These are phyloP conservation scores for Gambelia wislizenii DNA, from an alignment of 2,797 vertebrate species.

Conservation along the genomic window DNA sequence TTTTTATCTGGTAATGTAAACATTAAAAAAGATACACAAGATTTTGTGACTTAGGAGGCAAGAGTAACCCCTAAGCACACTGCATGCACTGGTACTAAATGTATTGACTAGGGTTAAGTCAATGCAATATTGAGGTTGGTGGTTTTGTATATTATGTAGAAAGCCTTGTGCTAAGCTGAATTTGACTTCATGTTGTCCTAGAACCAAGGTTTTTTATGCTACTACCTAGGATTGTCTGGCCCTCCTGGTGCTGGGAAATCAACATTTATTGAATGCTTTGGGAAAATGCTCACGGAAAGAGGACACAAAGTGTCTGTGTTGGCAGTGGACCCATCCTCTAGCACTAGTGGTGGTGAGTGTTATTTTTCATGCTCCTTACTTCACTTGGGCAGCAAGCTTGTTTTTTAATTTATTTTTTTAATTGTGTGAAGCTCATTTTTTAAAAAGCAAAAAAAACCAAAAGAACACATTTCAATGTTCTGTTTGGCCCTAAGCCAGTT, in stretches of 20 bases:
- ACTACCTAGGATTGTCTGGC: slow-evolving; percentile 90
- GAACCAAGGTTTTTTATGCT: slow-evolving; percentile 27
- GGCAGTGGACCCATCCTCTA: slow-evolving; percentile 97
- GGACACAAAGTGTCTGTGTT: slow-evolving; percentile 93
- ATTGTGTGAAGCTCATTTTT: too few species aligned
- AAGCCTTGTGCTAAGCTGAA: not conserved
- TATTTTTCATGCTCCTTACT: not conserved
- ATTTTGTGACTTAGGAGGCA: not conserved
- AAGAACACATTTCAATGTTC: too few species aligned
- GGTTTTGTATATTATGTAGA: not conserved
- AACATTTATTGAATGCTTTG: slow-evolving; percentile 95
- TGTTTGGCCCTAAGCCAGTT: too few species aligned
- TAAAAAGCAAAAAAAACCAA: too few species aligned
- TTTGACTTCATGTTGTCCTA: slow-evolving; percentile 18
- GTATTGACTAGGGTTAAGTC: not conserved
- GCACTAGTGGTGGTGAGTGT: slow-evolving; percentile 92
- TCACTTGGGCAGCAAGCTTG: not conserved
- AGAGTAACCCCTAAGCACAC: not conserved
- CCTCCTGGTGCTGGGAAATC: slow-evolving; percentile 98
- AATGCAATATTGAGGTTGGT: not conserved
- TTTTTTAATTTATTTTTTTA: too few species aligned
- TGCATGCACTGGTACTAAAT: not conserved
- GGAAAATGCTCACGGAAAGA: slow-evolving; percentile 93
- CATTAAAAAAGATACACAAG: not conserved
- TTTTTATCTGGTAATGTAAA: rapidly evolving